Base-by-base conservation (phyloP, 2,888 invertebrate genomes). In the Tryphoninae sp. region DNA sequence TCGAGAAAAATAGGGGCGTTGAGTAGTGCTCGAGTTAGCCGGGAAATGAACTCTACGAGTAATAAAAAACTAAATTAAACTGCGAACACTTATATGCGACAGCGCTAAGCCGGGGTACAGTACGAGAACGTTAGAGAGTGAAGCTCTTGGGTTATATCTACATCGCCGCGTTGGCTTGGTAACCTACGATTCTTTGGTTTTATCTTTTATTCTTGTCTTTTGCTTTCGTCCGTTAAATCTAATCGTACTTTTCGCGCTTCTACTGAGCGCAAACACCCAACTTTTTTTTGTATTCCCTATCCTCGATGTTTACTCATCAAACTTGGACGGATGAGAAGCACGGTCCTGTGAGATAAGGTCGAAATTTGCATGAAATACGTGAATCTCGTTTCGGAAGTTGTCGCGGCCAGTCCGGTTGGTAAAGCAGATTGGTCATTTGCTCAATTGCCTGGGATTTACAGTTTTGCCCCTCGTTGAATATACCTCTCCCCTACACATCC, bases 1-100 rank as follows among this genome's bases (percentile, higher is more conserved):
- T 59, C 68, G 65, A 61, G 76, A 6, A 72, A 72, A 71, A 67
- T 61, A 72, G 76, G 53, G 62, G 45, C 49, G 62, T 72, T 42
- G 42, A 59, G 62, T 61, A 45, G 53, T 76, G 65, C 19, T 26
- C 67, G 58, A 78, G 81, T 81, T 73, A 77, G 77, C 73, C 81
- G 81, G 81, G 73, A 77, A 78, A 81, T 73, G 77, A 77, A 81
- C 62, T 65, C 74, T 62, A 55, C 62, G 62, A 62, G 73, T 23
- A 42, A 69, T 69, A 72, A 80, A 71, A 73, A 80, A 67, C 73
- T 73, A 78, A 81, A 81, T 77, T 81, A 81, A 81, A 81, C 76
- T 68, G 62, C 73, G 58, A 77, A 81, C 77, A 69, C 77, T 81
- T 77, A 77, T 68, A 62, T 51, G 77, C 68, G 45, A 58, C 42